Conservation (phyloP, 2,797 vertebrate species). For the Pseudochirops cupreus region DNA sequence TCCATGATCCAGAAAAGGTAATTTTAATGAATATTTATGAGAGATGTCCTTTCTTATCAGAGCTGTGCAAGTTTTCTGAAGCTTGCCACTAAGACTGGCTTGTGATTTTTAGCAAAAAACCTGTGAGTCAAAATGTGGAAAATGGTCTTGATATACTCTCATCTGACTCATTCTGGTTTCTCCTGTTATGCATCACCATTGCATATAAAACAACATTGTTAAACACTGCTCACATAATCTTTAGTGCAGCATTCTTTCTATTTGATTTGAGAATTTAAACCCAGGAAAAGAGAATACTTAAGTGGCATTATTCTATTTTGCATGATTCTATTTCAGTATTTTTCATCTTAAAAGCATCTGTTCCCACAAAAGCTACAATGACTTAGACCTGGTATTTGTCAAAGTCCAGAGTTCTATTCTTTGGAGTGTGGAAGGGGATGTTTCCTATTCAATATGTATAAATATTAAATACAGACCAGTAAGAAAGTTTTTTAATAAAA, state of each 20-base stretch:
- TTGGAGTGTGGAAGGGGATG: background rate
- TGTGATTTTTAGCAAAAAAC: constrained; percentile 82
- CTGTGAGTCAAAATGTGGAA: constrained; percentile 72
- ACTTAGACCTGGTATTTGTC: constrained; percentile 13
- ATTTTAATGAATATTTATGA: constrained; percentile 91
- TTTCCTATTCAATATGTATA: background rate
- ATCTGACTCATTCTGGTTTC: constrained; percentile 70
- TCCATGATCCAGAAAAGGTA: constrained; percentile 89
- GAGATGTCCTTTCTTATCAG: constrained; percentile 86
- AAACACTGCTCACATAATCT: constrained; percentile 37
- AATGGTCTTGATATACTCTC: constrained; percentile 76
- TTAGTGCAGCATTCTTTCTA: background rate
- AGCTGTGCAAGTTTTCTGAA: constrained; percentile 85
- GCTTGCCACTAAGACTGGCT: constrained; percentile 83
- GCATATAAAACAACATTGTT: constrained; percentile 62
- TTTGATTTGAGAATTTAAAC: constrained; percentile 28
- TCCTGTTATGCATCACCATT: constrained; percentile 62
- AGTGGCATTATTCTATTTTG: constrained; percentile 56
- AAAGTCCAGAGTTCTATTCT: background rate
- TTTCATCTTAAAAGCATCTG: constrained; percentile 41
- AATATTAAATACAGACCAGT: constrained; percentile 20
- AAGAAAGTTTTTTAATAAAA: background rate
- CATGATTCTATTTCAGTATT: constrained; percentile 11
- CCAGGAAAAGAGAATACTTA: constrained; percentile 59
- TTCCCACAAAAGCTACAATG: constrained; percentile 41